These are phyloP conservation scores for Acanthurus lineatus DNA, from an alignment of 2,797 vertebrate species.

Conservation along the genomic window DNA sequence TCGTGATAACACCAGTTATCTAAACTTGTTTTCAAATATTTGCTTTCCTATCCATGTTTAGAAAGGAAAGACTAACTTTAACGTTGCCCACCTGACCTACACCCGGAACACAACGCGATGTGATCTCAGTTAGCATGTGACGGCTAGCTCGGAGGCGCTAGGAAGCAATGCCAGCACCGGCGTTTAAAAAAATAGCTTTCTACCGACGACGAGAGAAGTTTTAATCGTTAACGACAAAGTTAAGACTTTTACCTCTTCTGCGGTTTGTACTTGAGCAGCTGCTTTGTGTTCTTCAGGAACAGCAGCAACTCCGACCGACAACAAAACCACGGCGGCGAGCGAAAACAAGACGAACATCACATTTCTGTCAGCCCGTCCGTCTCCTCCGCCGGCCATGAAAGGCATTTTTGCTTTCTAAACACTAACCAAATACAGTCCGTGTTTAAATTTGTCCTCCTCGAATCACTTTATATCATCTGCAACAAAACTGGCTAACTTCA, in stretches of 20 bases:
- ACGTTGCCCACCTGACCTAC: background rate
- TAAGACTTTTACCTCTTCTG: slow-evolving; percentile 70
- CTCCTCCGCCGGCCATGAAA: slow-evolving; percentile 58
- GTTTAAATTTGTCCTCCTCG: background rate
- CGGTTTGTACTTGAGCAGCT: slow-evolving; percentile 66
- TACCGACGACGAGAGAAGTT: fast-evolving
- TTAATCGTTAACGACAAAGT: fast-evolving
- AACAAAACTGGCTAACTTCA: slow-evolving; percentile 52
- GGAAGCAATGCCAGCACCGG: background rate
- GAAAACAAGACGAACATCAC: slow-evolving; percentile 57
- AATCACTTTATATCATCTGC: slow-evolving; percentile 49
- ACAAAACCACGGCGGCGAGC: slow-evolving; percentile 68
- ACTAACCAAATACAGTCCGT: background rate
- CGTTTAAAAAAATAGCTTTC: background rate
- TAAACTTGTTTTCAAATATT: background rate
- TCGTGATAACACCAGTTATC: background rate
- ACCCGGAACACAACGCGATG: slow-evolving; percentile 24
- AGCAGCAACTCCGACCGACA: slow-evolving; percentile 72
- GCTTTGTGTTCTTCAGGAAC: slow-evolving; percentile 81
- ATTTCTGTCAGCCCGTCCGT: slow-evolving; percentile 52
- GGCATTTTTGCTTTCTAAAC: slow-evolving; percentile 68
- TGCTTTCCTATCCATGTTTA: fast-evolving
- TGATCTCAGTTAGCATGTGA: slow-evolving; percentile 54
- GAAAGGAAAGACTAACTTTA: background rate
- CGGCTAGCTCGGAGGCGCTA: slow-evolving; percentile 46